Conservation (phyloP, 2,113 vertebrate genomes). For the Regulus satrapa region DNA sequence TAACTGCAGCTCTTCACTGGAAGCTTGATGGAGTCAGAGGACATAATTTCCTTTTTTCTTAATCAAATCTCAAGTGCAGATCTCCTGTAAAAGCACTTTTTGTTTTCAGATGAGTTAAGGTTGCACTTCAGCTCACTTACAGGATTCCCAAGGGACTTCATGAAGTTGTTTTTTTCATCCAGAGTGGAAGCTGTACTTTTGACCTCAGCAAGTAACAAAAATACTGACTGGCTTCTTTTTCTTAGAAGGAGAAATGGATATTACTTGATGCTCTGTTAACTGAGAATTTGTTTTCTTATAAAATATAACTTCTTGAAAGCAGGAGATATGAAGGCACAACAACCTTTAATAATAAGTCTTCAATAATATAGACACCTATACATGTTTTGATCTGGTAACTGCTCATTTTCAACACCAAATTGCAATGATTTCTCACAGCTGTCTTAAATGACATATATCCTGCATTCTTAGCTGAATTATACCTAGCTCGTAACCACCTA, state of each 20-base stretch:
- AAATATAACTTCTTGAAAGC: not conserved
- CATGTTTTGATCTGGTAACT: not conserved
- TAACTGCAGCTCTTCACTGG: not conserved
- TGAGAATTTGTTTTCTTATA: not conserved
- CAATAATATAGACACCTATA: not conserved
- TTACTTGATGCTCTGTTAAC: not conserved
- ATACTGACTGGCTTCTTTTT: not conserved
- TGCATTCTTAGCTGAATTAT: not conserved
- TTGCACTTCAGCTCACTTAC: conserved; percentile 6
- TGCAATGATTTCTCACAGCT: not conserved
- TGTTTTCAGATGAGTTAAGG: not conserved
- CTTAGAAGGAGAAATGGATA: not conserved
- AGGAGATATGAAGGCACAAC: not conserved
- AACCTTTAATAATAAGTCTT: not conserved
- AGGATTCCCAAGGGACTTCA: not conserved
- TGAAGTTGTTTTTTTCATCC: not conserved
- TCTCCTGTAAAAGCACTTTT: not conserved
- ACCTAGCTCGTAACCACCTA: not conserved
- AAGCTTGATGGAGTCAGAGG: not conserved
- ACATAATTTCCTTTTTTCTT: not conserved
- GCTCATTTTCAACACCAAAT: not conserved
- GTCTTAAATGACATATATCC: not conserved
- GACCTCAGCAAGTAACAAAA: not conserved
- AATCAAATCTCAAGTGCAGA: conserved; percentile 1
- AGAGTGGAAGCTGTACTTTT: conserved; percentile 5